phyloP scores from a whole-genome alignment of 2,113 vertebrate genomes.

The Athene cunicularia region DNA sequence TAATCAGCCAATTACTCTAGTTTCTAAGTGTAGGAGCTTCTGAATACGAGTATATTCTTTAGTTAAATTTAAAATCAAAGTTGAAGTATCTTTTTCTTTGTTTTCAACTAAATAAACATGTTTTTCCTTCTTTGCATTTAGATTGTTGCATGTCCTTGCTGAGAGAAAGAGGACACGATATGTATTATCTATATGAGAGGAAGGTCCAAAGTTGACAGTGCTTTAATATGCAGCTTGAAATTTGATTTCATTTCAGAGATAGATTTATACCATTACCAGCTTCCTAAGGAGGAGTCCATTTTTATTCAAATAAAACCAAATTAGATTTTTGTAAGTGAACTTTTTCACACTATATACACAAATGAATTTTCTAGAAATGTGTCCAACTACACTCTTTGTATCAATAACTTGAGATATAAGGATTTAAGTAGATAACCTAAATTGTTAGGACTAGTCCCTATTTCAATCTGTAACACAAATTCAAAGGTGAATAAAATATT shows the following conservation, averaged over 20 bases:
- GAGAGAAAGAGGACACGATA: neutral
- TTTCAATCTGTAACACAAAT: neutral
- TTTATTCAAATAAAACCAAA: neutral
- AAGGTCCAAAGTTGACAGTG: neutral
- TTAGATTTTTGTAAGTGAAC: neutral
- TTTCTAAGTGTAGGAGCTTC: neutral
- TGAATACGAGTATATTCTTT: neutral
- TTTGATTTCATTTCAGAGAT: neutral
- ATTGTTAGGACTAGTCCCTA: neutral
- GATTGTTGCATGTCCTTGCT: neutral
- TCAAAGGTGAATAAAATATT: neutral
- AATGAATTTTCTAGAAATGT: neutral
- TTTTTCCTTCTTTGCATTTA: neutral
- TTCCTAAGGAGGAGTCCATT: neutral
- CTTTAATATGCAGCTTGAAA: neutral
- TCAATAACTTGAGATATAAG: neutral
- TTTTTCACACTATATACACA: neutral
- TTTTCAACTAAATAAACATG: neutral
- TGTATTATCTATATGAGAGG: neutral
- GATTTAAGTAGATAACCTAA: neutral
- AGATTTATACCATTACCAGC: neutral
- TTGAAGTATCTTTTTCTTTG: neutral
- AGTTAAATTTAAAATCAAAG: neutral
- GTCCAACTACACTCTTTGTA: neutral
- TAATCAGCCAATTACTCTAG: neutral